Evolutionary conservation across 2,797 vertebrate genomes (phyloP), one percentile per base, ranked within the genome.

Genomic region (Lutjanus campechanus): DNA sequence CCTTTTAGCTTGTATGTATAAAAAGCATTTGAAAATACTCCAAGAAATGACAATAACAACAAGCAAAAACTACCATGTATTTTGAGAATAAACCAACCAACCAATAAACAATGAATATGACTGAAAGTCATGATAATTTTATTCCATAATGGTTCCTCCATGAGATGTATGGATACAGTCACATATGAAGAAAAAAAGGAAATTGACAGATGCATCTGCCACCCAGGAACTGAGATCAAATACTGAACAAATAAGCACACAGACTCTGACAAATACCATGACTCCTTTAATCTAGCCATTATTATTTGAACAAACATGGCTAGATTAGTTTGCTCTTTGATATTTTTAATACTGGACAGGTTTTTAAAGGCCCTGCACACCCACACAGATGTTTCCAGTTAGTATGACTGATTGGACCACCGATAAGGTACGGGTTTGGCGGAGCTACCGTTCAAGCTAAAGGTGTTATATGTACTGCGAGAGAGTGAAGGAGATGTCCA

Each of bases 241-340:
- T 20, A 36, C 25, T 58, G 15, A 20, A 71, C 29, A 36, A 36
- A 36, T 36, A 36, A 36, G 29, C n/a, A 41, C 10, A 15, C 43
- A 71, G n/a, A 2, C 36, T 41, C 13, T 29, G 43, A 1, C 44
- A 44, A 71, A 64, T 20, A 10, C 54, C 29, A 40, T 11, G 29
- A 65, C 19, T 29, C 13, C 25, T 55, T 7, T 8, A 4, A 36
- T 36, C 29, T 36, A 60, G 13, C n/a, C 41, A 15, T 25, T 53
- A 22, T 29, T 53, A 22, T 61, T n/a, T 61, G 15, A 61, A 61
- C 16, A 64, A 64, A 73, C 19, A 1, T n/a, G 4, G 2, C 41
- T 25, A 16, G 50, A 63, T 64, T 25, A 63, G 16, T 62, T 13
- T 15, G 43, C 29, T 16, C 56, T 60, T 56, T 65, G 25, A 74